phyloP scores from a whole-genome alignment of 2,888 invertebrate genomes.

The Caenorhabditis sulstoni region DNA sequence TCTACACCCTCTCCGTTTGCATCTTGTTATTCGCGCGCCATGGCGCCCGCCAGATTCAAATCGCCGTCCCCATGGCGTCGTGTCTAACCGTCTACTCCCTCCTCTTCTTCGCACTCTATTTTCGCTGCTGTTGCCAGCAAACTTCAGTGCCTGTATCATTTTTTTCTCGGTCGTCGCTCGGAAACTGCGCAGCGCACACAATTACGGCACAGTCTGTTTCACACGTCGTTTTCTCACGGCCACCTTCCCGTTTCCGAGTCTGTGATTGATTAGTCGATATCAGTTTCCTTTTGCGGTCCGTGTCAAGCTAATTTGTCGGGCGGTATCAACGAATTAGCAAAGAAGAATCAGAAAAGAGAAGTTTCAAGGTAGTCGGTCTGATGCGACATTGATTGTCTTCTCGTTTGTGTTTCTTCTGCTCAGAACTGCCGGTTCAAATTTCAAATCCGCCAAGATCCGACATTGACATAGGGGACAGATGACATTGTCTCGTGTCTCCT shows the following conservation, averaged over 20 bases:
- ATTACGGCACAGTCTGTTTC: slow-evolving; percentile 32
- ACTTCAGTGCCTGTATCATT: slow-evolving; percentile 19
- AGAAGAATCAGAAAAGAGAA: slow-evolving; percentile 17
- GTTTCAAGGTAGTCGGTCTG: slow-evolving; percentile 35
- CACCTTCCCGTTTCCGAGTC: slow-evolving; percentile 1
- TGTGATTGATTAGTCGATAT: slow-evolving; percentile 42
- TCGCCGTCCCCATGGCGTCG: slow-evolving; percentile 5
- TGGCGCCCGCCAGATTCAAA: slow-evolving; percentile 48
- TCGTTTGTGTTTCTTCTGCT: slow-evolving; percentile 19
- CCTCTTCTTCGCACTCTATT: slow-evolving; percentile 6
- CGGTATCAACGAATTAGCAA: slow-evolving; percentile 50
- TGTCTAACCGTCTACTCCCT: slow-evolving; percentile 3
- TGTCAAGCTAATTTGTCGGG: slow-evolving; percentile 52
- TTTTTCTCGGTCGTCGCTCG: neutral
- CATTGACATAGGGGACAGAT: slow-evolving; percentile 50
- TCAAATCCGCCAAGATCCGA: slow-evolving; percentile 23
- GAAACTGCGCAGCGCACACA: slow-evolving; percentile 6
- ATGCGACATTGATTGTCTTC: slow-evolving; percentile 29
- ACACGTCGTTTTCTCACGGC: slow-evolving; percentile 24
- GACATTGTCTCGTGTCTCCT: slow-evolving; percentile 33
- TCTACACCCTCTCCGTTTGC: neutral
- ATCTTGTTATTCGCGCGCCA: slow-evolving; percentile 1
- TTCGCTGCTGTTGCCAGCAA: slow-evolving; percentile 2
- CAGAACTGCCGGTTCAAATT: slow-evolving; percentile 27
- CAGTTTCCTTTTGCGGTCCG: slow-evolving; percentile 55